A percentile compares a stretch with the other conserved stretches of the same genome.
Conservation (phyloP, 1,140 invertebrate genomes). For the Arion vulgaris region DNA sequence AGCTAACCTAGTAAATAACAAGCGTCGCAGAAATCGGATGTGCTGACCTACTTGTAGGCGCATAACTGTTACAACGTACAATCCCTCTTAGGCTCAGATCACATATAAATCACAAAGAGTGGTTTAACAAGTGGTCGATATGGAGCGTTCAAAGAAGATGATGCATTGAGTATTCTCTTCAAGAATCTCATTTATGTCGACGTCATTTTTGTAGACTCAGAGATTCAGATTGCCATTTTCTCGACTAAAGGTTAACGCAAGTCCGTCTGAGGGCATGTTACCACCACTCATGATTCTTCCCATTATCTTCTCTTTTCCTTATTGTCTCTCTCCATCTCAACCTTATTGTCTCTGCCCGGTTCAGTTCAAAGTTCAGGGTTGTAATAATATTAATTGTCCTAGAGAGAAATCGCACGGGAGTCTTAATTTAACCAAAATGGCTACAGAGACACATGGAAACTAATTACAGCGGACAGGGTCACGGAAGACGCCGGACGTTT, state of each 20-base stretch:
- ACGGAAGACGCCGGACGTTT: background rate
- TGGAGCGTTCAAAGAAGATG: no score
- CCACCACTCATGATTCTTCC: background rate
- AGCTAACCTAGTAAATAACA: no score
- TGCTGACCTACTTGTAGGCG: no score
- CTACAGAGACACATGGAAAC: background rate
- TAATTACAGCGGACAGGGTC: conserved; percentile 4
- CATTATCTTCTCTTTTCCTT: background rate
- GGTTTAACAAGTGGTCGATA: no score
- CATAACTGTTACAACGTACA: no score
- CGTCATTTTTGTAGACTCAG: no score
- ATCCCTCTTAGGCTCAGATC: no score
- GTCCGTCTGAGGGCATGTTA: background rate
- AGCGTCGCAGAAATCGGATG: no score
- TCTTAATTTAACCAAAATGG: conserved; percentile 6
- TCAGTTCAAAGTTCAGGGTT: background rate
- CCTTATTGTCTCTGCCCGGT: background rate
- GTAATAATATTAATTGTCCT: conserved; percentile 15
- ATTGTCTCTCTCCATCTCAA: background rate
- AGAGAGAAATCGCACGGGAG: background rate
- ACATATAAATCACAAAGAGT: no score
- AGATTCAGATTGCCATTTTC: background rate
- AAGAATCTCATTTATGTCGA: no score
- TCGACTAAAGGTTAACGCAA: background rate
- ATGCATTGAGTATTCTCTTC: no score